Conservation (phyloP, 2,797 vertebrate genomes). For the Agapornis canus region DNA sequence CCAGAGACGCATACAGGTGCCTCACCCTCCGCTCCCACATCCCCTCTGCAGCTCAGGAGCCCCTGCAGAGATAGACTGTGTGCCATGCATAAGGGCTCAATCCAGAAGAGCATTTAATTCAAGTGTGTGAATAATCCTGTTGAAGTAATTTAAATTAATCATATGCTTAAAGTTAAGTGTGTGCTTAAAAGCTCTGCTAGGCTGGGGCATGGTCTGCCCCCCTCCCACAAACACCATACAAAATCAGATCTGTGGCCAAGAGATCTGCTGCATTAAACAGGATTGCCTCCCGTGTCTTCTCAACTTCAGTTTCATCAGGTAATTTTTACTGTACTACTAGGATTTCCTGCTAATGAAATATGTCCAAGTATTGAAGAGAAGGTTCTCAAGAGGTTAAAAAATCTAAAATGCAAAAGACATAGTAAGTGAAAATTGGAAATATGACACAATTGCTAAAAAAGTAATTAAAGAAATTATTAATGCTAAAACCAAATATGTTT, state of each 20-base stretch:
- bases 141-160: slow-evolving; percentile 53
- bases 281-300: background rate
- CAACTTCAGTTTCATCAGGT: background rate
- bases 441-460: slow-evolving; percentile 23
- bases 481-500: slow-evolving; percentile 30
- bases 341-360: background rate
- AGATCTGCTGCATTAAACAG: background rate
- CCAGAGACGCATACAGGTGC: background rate
- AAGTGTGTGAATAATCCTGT: slow-evolving; percentile 40
- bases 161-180: slow-evolving; percentile 33
- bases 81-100: background rate
- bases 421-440: slow-evolving; percentile 46
- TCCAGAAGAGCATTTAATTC: slow-evolving; percentile 11
- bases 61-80: background rate
- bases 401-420: background rate
- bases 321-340: background rate
- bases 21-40: background rate
- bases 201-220: background rate
- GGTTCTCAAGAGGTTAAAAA: slow-evolving; percentile 43
- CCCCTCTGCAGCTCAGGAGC: background rate
- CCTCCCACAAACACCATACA: background rate
- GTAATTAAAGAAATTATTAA: slow-evolving; percentile 58
- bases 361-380: background rate
- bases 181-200: slow-evolving; percentile 13
- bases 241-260: background rate